These are phyloP conservation scores for Phalacrocorax pelagicus DNA, from an alignment of 2,113 vertebrate genomes.

Conservation along the genomic window DNA sequence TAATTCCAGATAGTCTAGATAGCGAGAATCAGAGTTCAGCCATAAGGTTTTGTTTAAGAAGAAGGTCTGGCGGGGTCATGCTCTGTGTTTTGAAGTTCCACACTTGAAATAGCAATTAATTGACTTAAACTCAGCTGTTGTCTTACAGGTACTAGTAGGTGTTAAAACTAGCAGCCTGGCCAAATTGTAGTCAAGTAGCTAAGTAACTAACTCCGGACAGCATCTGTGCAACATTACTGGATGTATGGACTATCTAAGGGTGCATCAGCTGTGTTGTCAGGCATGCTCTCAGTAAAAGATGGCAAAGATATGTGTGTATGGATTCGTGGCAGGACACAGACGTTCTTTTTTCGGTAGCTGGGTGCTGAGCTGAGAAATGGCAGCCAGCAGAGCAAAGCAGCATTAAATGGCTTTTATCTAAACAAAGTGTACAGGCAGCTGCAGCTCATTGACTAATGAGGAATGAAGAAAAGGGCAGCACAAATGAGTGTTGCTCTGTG, in stretches of 20 bases:
- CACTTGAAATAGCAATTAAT: not conserved
- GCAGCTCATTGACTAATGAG: not conserved
- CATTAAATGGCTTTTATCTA: not conserved
- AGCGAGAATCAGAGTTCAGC: not conserved
- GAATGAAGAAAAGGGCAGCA: not conserved
- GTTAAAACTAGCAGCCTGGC: not conserved
- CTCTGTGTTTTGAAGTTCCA: not conserved
- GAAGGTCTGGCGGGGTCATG: not conserved
- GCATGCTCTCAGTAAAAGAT: not conserved
- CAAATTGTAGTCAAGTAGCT: not conserved
- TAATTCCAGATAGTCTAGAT: not conserved
- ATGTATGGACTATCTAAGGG: not conserved
- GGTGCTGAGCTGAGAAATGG: not conserved
- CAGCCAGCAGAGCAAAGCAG: not conserved
- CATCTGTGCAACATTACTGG: fast-evolving
- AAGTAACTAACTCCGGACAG: not conserved
- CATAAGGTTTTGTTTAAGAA: not conserved
- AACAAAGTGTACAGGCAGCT: not conserved
- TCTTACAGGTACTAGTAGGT: not conserved
- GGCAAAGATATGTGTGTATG: not conserved
- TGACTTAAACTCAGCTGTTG: not conserved
- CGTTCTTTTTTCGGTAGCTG: not conserved
- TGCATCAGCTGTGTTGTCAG: fast-evolving
- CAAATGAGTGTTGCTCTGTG: not conserved
- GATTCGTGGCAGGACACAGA: not conserved